Evolutionary conservation across 2,888 invertebrate genomes (phyloP).

Genomic region (Drosophila robusta): DNA sequence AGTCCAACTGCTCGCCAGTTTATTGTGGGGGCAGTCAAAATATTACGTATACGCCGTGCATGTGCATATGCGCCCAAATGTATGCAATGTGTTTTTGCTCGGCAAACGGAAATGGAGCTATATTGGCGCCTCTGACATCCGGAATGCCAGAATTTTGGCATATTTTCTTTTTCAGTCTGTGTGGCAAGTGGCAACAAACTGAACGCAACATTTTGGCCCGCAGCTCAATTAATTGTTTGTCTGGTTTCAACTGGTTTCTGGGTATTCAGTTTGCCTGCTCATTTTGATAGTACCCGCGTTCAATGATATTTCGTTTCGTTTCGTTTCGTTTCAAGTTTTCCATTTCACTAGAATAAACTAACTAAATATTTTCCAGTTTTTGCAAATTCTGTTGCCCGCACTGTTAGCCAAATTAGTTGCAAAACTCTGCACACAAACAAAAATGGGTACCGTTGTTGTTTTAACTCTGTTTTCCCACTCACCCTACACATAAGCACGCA

Average conservation of each 20-base stretch:
- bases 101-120: constrained; percentile 40
- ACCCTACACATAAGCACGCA: too few species aligned
- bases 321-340: constrained; percentile 10
- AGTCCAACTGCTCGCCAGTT: constrained; percentile 25
- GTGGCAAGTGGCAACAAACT: constrained; percentile 12
- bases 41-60: constrained; percentile 55
- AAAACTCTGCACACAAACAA: constrained; percentile 21
- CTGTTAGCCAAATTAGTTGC: constrained; percentile 39
- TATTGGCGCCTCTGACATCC: constrained; percentile 48
- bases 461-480: constrained; percentile 20
- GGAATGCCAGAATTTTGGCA: constrained; percentile 16
- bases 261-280: background rate
- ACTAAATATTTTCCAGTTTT: constrained; percentile 9
- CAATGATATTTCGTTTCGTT: constrained; percentile 32
- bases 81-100: constrained; percentile 29
- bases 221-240: constrained; percentile 44
- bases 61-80: constrained; percentile 37
- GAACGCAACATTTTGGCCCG: constrained; percentile 13
- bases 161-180: constrained; percentile 11
- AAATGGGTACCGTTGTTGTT: constrained; percentile 19
- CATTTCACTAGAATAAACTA: constrained; percentile 21
- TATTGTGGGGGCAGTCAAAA: constrained; percentile 42
- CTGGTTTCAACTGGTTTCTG: constrained; percentile 17
- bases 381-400: constrained; percentile 12
- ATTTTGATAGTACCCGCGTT: constrained; percentile 30